These are phyloP conservation scores for Variabilichromis moorii DNA, from an alignment of 2,113 vertebrate genomes.

Conservation along the genomic window DNA sequence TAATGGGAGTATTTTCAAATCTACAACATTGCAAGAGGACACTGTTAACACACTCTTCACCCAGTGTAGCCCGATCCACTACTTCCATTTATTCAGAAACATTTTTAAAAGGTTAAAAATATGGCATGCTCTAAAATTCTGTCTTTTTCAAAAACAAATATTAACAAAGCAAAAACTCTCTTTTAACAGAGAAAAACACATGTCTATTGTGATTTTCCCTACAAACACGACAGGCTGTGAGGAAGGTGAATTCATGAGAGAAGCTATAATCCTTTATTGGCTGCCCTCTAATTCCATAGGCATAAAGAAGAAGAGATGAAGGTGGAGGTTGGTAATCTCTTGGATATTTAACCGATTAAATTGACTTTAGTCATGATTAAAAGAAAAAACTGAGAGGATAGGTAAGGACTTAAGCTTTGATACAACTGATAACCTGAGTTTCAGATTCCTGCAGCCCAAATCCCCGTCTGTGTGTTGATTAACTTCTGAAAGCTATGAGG, in stretches of 20 bases:
- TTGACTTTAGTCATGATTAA: background rate
- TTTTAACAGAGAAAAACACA: background rate
- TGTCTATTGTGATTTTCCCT: background rate
- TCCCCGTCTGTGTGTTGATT: background rate
- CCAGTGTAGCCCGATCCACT: background rate
- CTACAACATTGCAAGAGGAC: background rate
- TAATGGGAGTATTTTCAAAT: background rate
- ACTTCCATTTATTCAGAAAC: background rate
- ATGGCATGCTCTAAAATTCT: background rate
- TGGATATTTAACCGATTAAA: background rate
- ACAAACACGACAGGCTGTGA: background rate
- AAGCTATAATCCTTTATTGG: background rate
- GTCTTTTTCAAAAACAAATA: background rate
- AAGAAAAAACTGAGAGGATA: background rate
- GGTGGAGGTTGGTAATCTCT: background rate
- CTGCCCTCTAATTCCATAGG: background rate
- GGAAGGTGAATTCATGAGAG: background rate
- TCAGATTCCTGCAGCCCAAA: background rate
- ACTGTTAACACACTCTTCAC: background rate
- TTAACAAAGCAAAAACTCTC: background rate
- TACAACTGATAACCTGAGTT: background rate
- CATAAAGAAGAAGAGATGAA: background rate
- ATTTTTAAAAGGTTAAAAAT: background rate
- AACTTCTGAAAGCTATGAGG: conserved; percentile 61
- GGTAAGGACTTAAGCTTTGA: background rate